Conservation (phyloP, 2,888 invertebrate genomes). For the Isoperla grammatica region DNA sequence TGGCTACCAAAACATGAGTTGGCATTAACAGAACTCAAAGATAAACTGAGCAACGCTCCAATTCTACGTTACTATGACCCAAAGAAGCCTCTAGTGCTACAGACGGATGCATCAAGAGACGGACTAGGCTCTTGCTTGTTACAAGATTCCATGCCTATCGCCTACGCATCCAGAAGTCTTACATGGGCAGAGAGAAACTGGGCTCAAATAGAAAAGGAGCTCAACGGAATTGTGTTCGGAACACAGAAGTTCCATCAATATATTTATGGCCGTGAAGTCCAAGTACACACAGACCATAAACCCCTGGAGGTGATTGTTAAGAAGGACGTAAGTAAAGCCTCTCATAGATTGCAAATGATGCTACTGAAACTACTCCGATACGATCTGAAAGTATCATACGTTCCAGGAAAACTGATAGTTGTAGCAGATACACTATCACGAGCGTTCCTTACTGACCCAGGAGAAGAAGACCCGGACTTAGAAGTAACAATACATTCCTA, state of each 20-base stretch:
- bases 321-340: slow-evolving; percentile 1
- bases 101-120: background rate
- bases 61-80: no score
- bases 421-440: slow-evolving; percentile 17
- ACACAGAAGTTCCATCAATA: slow-evolving; percentile 13
- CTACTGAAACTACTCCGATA: background rate
- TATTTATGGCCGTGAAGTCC: slow-evolving; percentile 1
- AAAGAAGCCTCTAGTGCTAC: no score
- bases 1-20: background rate
- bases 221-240: slow-evolving; percentile 6
- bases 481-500: slow-evolving; percentile 11
- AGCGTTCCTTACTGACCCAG: background rate
- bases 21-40: no score
- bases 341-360: background rate
- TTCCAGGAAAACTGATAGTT: slow-evolving; percentile 2
- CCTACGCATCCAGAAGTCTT: slow-evolving; percentile 10
- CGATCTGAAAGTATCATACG: slow-evolving; percentile 8
- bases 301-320: slow-evolving; percentile 13
- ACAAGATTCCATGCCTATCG: background rate
- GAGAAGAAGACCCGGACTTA: slow-evolving; percentile 13
- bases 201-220: slow-evolving; percentile 12
- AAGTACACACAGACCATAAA: slow-evolving; percentile 13
- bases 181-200: slow-evolving; percentile 6
- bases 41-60: no score
- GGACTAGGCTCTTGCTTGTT: slow-evolving; percentile 7